These are phyloP conservation scores for Microtus ochrogaster DNA, from an alignment of 2,113 vertebrate genomes.

Conservation along the genomic window DNA sequence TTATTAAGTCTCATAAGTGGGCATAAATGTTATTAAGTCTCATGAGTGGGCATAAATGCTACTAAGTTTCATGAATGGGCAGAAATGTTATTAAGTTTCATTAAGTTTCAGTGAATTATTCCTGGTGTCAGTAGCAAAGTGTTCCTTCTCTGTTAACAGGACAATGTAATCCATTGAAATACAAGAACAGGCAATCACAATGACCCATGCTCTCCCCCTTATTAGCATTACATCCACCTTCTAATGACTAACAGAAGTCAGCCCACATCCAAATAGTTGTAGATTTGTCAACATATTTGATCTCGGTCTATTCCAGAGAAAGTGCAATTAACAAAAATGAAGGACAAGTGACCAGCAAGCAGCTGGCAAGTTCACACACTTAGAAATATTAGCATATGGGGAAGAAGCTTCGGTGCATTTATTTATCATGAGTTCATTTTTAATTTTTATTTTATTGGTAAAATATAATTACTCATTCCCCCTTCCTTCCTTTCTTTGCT, in stretches of 20 bases:
- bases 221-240: neutral
- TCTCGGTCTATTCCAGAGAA: neutral
- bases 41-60: neutral
- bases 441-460: neutral
- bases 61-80: neutral
- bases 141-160: neutral
- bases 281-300: neutral
- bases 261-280: neutral
- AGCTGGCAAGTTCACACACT: neutral
- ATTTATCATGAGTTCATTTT: neutral
- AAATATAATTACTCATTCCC: neutral
- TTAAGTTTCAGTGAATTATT: neutral
- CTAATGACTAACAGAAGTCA: neutral
- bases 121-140: neutral
- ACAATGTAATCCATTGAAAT: neutral
- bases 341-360: neutral
- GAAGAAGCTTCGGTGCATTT: neutral
- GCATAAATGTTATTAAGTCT: neutral
- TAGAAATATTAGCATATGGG: neutral
- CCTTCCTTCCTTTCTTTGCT: neutral
- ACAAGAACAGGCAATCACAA: neutral
- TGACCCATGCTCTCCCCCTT: neutral
- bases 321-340: neutral
- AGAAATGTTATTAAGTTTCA: neutral
- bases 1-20: neutral